Base-by-base conservation (phyloP, 2,888 invertebrate species). In the Luperina nickerlii region DNA sequence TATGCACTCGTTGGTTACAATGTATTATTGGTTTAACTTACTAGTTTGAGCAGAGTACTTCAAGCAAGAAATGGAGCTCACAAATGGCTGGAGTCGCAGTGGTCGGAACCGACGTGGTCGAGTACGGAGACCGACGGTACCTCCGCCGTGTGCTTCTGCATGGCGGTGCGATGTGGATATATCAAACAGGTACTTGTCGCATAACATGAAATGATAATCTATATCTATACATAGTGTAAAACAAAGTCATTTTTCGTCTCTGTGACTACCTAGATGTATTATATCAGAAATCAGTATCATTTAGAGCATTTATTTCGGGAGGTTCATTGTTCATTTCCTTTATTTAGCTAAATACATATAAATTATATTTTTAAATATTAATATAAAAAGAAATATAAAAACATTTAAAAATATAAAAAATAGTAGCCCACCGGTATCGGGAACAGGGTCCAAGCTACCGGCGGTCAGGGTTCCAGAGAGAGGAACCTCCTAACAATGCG, bases 151-250 rank as follows among this genome's bases (percentile, higher is more conserved):
- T 96, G 96, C 88, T 96, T 97, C 91, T 94, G 95, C 77, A 96
- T 96, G 96, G 96, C 96, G 0, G 96, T 97, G 48, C 91, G 94
- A 2, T 96, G 96, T 78, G 96, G 96, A 0, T 96, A 96, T 76
- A 83, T 94, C 54, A 95, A 95, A 78, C 96, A 96, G 94, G 96
- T 96, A 38, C 32, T 2, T 48, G 20, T 54, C 24, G 24, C 57
- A 9, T 57, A 24, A 24, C 6, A 24, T 15, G 18, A 20, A 32
- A 20, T 32, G 9, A 32, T 32, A 4, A 65, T 32, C 5, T 63
- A 32, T 27, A 65, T 32, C 5, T 32, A 32, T 27, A 27, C 20
- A 20, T 18, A 32, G 62, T 63, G 18, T n/a, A n/a, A 15, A 13
- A 15, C 60, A 62, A 62, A 15, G n/a, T n/a, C n/a, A 62, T 7